phyloP scores from a whole-genome alignment of 2,888 invertebrate species.

The Tenthredo distinguenda region DNA sequence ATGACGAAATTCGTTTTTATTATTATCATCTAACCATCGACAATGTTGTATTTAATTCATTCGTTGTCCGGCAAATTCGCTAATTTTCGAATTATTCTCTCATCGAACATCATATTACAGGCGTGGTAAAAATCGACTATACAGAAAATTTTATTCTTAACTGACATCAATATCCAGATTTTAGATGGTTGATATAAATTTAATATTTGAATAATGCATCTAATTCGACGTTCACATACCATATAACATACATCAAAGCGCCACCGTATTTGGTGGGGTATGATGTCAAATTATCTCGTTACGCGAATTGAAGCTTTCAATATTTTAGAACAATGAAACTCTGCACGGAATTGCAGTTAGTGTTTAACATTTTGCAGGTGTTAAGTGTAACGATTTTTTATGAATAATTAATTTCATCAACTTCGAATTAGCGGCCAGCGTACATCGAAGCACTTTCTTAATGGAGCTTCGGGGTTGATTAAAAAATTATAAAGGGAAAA shows the following conservation, averaged over 20 bases:
- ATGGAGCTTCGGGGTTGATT: slow-evolving; percentile 10
- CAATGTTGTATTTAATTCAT: not conserved
- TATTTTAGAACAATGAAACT: not conserved
- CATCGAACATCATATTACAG: not conserved
- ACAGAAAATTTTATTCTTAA: not conserved
- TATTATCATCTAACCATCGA: not conserved
- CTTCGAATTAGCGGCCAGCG: not conserved
- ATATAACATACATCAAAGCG: not conserved
- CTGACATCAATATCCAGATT: not conserved
- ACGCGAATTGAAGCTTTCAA: not conserved
- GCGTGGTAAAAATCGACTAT: not conserved
- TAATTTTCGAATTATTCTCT: not conserved
- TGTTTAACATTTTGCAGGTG: not conserved
- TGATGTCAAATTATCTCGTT: not conserved
- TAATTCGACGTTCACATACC: not conserved
- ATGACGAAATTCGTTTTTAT: not conserved
- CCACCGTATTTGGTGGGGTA: not conserved
- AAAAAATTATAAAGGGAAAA: slow-evolving; percentile 23
- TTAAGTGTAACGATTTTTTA: not conserved
- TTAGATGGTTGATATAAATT: not conserved
- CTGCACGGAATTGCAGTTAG: not conserved
- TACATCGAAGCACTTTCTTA: not conserved
- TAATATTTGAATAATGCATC: not conserved
- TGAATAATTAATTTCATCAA: not conserved
- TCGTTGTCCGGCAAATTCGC: not conserved